A percentile compares a stretch with the other conserved stretches of the same genome.
phyloP scores from a whole-genome alignment of 2,113 vertebrate species.

The Rissa tridactyla region DNA sequence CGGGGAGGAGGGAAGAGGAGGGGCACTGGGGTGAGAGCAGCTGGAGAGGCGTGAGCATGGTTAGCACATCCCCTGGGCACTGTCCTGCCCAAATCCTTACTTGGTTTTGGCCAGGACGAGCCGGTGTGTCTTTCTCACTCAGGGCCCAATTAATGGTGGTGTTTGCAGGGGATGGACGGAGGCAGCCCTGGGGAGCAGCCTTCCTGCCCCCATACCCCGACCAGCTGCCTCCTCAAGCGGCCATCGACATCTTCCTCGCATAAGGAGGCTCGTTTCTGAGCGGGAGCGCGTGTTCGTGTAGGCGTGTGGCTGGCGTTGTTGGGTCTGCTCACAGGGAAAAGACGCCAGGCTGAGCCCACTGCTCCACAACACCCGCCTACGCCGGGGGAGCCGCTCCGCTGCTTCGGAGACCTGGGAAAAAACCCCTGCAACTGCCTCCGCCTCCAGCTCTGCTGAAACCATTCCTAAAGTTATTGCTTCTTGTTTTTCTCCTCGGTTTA shows the following conservation, averaged over 20 bases:
- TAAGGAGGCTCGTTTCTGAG: neutral
- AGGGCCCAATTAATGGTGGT: neutral
- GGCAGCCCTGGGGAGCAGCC: neutral
- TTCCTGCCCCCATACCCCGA: accelerated
- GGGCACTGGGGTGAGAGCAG: accelerated
- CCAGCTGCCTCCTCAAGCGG: accelerated
- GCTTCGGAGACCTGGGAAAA: neutral
- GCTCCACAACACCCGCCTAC: neutral
- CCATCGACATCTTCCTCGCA: accelerated
- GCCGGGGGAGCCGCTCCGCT: accelerated
- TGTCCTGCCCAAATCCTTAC: neutral
- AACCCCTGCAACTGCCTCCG: neutral
- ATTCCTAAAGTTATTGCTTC: neutral
- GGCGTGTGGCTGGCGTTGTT: neutral
- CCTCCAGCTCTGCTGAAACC: neutral
- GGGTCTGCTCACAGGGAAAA: neutral
- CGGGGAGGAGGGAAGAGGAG: neutral
- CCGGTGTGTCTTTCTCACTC: neutral
- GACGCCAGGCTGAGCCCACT: neutral
- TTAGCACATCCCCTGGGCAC: neutral
- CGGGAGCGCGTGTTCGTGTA: accelerated
- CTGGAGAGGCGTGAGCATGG: neutral
- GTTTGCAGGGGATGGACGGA: accelerated
- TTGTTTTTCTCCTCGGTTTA: neutral
- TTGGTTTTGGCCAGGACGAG: accelerated